Evolutionary conservation across 2,113 vertebrate genomes (phyloP).

Genomic region (Hemichromis elongatus): DNA sequence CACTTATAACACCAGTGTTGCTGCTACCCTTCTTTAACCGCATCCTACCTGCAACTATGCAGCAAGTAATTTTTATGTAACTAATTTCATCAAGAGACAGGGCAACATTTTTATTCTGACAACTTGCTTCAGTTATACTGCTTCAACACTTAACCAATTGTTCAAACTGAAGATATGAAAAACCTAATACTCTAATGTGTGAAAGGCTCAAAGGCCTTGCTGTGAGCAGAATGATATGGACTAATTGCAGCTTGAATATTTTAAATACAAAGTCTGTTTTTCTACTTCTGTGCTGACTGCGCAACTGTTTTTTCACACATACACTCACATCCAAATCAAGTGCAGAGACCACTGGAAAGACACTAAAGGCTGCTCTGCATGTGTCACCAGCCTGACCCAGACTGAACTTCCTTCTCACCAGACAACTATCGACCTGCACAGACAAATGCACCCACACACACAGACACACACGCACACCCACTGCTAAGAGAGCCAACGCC

Average conservation of each 20-base stretch:
- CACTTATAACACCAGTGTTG: constrained; percentile 47
- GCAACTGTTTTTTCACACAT: not conserved
- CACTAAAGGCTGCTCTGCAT: constrained; percentile 34
- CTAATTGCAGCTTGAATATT: not conserved
- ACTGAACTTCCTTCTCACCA: constrained; percentile 67
- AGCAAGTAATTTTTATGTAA: not conserved
- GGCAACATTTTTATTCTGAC: not conserved
- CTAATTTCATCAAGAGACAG: not conserved
- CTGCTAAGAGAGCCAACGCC: constrained; percentile 34
- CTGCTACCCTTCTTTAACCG: constrained; percentile 61
- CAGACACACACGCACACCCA: constrained; percentile 1
- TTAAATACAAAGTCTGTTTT: not conserved
- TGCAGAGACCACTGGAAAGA: not conserved
- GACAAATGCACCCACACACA: not conserved
- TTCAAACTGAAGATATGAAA: not conserved
- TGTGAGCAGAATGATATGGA: not conserved
- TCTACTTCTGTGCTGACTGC: not conserved
- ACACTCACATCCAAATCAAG: not conserved
- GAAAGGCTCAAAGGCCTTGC: not conserved
- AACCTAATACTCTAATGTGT: not conserved
- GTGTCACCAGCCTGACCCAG: constrained; percentile 63
- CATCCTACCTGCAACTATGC: not conserved
- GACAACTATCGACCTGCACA: constrained; percentile 41
- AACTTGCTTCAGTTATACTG: not conserved
- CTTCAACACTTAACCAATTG: not conserved